Percentiles rank a stretch among this genome's conserved stretches.
Evolutionary conservation across 2,113 vertebrate genomes (phyloP).

Genomic region (Bufo gargarizans): DNA sequence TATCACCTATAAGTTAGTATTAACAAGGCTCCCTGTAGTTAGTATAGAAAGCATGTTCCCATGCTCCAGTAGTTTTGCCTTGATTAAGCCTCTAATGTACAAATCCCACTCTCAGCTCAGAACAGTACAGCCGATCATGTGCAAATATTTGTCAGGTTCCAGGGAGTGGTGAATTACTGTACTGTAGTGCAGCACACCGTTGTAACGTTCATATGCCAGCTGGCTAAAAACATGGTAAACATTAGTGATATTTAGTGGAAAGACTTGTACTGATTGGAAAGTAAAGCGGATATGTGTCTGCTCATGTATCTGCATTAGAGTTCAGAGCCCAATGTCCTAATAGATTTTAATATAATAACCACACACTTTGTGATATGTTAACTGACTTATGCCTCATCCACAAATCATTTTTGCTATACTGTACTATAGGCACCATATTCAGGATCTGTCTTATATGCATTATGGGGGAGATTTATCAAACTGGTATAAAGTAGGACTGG

Average conservation of each 20-base stretch:
- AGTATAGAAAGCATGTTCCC: neutral
- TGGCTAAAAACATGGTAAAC: slow-evolving; percentile 33
- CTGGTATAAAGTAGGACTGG: no score
- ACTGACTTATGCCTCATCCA: no score
- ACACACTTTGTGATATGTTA: no score
- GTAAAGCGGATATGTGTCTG: neutral
- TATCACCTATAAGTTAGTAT: neutral
- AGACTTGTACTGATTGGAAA: slow-evolving; percentile 20
- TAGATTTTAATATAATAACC: no score
- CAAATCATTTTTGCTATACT: no score
- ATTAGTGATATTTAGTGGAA: slow-evolving; percentile 31
- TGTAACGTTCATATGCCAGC: slow-evolving; percentile 37
- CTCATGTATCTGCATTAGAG: neutral
- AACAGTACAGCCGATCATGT: slow-evolving; percentile 45
- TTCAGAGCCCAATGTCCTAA: neutral
- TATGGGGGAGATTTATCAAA: no score
- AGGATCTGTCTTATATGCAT: no score
- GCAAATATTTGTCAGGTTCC: slow-evolving; percentile 57
- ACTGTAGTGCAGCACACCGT: slow-evolving; percentile 18
- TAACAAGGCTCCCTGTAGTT: neutral
- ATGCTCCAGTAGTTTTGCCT: slow-evolving; percentile 20
- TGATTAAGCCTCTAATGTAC: slow-evolving; percentile 41
- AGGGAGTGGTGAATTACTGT: slow-evolving; percentile 48
- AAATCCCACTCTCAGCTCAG: slow-evolving; percentile 27
- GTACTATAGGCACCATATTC: no score